These are phyloP conservation scores for Rhegmatorhina hoffmannsi DNA, from an alignment of 2,113 vertebrate genomes.

Conservation along the genomic window DNA sequence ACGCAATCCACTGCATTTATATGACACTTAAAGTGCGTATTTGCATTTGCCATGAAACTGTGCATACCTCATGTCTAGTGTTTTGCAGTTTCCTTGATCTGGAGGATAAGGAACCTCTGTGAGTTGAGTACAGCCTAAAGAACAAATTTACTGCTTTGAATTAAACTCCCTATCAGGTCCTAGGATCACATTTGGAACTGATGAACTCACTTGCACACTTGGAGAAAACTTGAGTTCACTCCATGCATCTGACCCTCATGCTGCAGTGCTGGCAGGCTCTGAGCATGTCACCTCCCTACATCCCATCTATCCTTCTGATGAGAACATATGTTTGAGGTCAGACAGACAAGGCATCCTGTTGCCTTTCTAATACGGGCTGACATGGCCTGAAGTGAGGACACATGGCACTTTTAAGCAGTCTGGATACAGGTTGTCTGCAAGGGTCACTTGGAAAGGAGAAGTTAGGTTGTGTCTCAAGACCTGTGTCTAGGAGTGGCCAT, in stretches of 20 bases:
- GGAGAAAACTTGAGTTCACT: not conserved
- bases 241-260: not conserved
- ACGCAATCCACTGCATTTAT: not conserved
- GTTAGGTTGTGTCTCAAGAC: not conserved
- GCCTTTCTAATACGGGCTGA: not conserved
- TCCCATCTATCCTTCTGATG: not conserved
- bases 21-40: not conserved
- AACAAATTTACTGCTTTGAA: not conserved
- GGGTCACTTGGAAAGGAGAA: not conserved
- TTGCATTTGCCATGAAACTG: constrained; percentile 25
- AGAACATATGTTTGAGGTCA: not conserved
- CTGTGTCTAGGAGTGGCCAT: not conserved
- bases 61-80: not conserved
- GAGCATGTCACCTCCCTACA: not conserved
- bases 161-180: not conserved
- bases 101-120: not conserved
- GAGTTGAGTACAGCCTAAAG: not conserved
- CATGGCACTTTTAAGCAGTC: not conserved
- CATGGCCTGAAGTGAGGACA: not conserved
- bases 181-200: not conserved
- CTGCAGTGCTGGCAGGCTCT: not conserved
- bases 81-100: not conserved
- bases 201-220: not conserved
- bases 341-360: not conserved
- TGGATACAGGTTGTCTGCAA: not conserved